Base-by-base conservation (phyloP, 2,888 invertebrate genomes). In the Bimastos eiseni region DNA sequence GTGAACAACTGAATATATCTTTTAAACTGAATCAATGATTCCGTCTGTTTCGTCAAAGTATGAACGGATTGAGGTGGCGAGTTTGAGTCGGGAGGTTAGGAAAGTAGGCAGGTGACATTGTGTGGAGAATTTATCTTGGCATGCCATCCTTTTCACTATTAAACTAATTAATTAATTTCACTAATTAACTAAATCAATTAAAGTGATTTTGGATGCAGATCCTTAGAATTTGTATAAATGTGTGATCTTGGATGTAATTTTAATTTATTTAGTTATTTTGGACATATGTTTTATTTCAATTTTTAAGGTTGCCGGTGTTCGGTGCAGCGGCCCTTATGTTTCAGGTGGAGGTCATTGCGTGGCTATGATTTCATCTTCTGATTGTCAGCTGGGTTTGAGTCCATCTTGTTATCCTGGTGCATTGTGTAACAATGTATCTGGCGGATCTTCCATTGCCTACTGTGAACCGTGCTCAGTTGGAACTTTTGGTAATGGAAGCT, bases 251-350 rank as follows among this genome's bases (percentile, higher is more conserved):
- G 30, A 70, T 70, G 70, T 70, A 70, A 70, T 70, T 70, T 70
- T n/a, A 30, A 70, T 70, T 70, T 70, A 30, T 70, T 70, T 30
- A 70, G 30, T 70, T 70, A 8, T 5, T 70, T 70, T n/a, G 1
- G n/a, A n/a, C 30, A n/a, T n/a, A 70, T 8, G 30, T 8, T 70
- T 70, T 70, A 70, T 70, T 70, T 70, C 30, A 70, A 37, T 86
- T 86, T 34, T 37, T 86, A 36, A 86, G 86, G 86, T 86, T 86
- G 86, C 86, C 15, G 86, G 86, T 36, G 86, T 86, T 34, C 34
- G 86, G 34, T 86, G 86, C 86, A 86, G 86, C n/a, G 86, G 86
- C 24, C 86, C 86, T 24, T 86, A 86, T 36, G 86, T 36, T 19
- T 86, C 86, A 19, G 36, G 17, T 36, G 86, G 19, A 1, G 37